Evolutionary conservation across 2,113 vertebrate genomes (phyloP), one percentile per base, ranked within the genome.

Genomic region (Mandrillus leucophaeus): DNA sequence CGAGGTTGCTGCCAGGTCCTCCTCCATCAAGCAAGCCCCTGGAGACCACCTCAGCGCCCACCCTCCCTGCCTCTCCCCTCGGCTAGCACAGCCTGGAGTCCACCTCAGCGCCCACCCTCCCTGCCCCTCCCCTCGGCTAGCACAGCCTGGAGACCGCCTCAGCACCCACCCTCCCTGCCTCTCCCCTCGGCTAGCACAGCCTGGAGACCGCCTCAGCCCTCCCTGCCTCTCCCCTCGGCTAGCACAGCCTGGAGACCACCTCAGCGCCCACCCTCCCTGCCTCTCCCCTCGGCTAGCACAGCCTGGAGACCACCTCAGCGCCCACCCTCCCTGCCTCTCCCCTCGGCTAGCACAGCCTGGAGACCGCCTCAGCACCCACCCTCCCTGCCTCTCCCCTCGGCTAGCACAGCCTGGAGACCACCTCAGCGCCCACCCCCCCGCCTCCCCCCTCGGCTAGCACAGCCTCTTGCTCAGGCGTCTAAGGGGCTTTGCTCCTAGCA

Each of bases 1-100:
- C 0, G 1, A 6, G 72, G 52, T 32, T 40, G 12, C 27, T 9
- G 4, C 5, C 72, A 27, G 48, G 66, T 12, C 48, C 52, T 32
- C 52, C 27, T 14, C 30, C 3, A 0, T 14, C 0, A 0, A 30
- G 32, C 1, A 5, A 3, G 3, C 27, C 72, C 2, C 9, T 35
- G 0, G 23, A 79, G 45, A 80, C 27, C 2, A 14, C 30, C 30
- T 50, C 12, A 14, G 13, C 12, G 8, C 14, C 22, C 0, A 2
- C 6, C 10, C n/a, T 5, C 6, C 20, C 32, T 75, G 43, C 35
- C 52, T 5, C 18, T 38, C 13, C 17, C 23, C 22, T 3, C 0
- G 10, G 8, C 9, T 43, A 4, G 8, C 40, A 35, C 35, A 6
- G 61, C 23, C 16, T 81, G 0, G 23, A 79, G 45, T 75, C 27